phyloP scores from a whole-genome alignment of 2,113 vertebrate genomes.

The Cephalophus harveyi region DNA sequence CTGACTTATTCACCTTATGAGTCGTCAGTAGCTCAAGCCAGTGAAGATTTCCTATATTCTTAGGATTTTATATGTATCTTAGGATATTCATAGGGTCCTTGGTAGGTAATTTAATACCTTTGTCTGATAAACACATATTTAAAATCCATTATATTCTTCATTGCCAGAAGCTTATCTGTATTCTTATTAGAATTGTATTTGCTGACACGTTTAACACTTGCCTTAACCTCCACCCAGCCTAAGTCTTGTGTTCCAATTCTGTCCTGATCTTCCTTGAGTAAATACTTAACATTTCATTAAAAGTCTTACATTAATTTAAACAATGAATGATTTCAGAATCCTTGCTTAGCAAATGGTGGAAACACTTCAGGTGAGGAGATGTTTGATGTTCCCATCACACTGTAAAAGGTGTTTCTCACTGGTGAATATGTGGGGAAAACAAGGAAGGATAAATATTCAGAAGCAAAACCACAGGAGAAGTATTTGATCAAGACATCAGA shows the following conservation, averaged over 20 bases:
- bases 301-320: neutral
- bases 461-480: neutral
- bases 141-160: neutral
- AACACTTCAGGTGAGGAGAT: neutral
- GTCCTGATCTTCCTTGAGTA: neutral
- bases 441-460: neutral
- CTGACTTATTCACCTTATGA: neutral
- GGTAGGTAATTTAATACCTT: neutral
- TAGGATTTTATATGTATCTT: neutral
- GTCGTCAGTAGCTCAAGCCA: neutral
- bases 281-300: neutral
- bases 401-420: neutral
- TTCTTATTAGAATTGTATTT: neutral
- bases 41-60: neutral
- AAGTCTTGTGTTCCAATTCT: neutral
- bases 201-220: neutral
- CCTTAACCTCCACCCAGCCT: neutral
- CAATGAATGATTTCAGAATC: neutral
- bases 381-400: neutral
- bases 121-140: neutral
- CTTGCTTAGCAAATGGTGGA: neutral
- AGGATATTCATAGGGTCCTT: neutral
- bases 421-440: neutral
- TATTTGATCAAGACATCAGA: neutral
- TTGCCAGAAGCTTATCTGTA: neutral